Base-by-base conservation (phyloP, 2,888 invertebrate species). In the Eupithecia pulchellata region DNA sequence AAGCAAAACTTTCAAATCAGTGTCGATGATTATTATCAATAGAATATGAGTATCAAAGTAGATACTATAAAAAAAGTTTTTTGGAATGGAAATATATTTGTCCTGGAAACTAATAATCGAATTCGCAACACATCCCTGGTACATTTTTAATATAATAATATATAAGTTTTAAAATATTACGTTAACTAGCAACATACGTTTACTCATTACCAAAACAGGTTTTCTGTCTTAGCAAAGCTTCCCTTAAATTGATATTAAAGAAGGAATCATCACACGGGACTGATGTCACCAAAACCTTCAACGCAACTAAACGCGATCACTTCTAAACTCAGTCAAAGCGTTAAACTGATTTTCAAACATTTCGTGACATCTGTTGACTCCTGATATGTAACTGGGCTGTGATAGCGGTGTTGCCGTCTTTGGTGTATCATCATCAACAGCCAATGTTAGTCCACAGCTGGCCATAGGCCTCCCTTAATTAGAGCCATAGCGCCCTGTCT, bases 11-110 rank as follows among this genome's bases (percentile, higher is more conserved):
- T 52, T 25, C 13, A 52, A 52, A 52, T 25, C 52, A 25, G 52
- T 52, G 52, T 52, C 25, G 25, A 52, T 52, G 52, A 52, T 25
- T n/a, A n/a, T 39, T 42, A 20, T 42, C 42, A 42, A 42, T 47
- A 25, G 13, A 11, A 20, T 47, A 20, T 20, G 20, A 20, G 9
- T 20, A 3, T 1, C 20, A 4, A 20, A 47, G 47, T 9, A 47
- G 47, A 3, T 20, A 47, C 3, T 47, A 47, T 20, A 5, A 47
- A 11, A 47, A n/a, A n/a, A n/a, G n/a, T n/a, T n/a, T n/a, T 47
- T 47, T 9, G 47, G 25, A 52, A 52, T 13, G 11, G 11, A 47
- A 20, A 4, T 2, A 47, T 42, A 4, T 11, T 52, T 11, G n/a
- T 39, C 39, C 39, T 25, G 25, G 2, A 9, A 4, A n/a, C n/a